Base-by-base conservation (phyloP, 2,113 vertebrate species). In the Gnathonemus echidnorhynchus region DNA sequence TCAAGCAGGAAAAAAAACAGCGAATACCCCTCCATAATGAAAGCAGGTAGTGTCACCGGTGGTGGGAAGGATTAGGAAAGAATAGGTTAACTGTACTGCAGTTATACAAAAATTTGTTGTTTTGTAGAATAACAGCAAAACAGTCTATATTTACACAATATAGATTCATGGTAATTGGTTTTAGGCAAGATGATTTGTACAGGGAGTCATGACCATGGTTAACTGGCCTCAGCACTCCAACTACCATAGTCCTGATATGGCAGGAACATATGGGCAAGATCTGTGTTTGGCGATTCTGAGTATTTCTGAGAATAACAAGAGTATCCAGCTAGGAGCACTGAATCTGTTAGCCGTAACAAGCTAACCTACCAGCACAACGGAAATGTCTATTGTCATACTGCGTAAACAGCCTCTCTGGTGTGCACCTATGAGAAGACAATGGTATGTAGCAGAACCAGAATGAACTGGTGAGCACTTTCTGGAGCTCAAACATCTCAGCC, bases 381-480 rank as follows among this genome's bases (percentile, higher is more conserved):
- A 92, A 93, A 93, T 92, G 91, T 91, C 91, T 91, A 91, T 91
- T 89, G 90, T 93, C 89, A 56, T 91, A 92, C 92, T 91, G 77
- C 58, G 90, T 93, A 92, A 92, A 90, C 77, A 52, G 42, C 83
- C 5, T 80, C 31, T 39, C 35, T 17, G 74, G 11, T 42, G 74
- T 17, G 35, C n/a, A 19, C 74, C 74, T 80, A 42, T 42, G 35
- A 80, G 74, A 80, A 80, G 31, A 80, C 74, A 42, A 86, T n/a
- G 19, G 35, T 49, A n/a, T 45, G 19, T 27, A 21, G 45, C 45
- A 48, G 84, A 50, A 50, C n/a, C 84, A 50, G 46, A 45, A 48
- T 85, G 19, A 46, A 48, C 80, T 84, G 80, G 35, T 42, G n/a
- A 62, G 85, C 27, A 17, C 58, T 62, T 70, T 45, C 88, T 46